Percentiles rank a stretch among this genome's conserved stretches.
Evolutionary conservation across 2,113 vertebrate genomes (phyloP).

Genomic region (Suncus etruscus): DNA sequence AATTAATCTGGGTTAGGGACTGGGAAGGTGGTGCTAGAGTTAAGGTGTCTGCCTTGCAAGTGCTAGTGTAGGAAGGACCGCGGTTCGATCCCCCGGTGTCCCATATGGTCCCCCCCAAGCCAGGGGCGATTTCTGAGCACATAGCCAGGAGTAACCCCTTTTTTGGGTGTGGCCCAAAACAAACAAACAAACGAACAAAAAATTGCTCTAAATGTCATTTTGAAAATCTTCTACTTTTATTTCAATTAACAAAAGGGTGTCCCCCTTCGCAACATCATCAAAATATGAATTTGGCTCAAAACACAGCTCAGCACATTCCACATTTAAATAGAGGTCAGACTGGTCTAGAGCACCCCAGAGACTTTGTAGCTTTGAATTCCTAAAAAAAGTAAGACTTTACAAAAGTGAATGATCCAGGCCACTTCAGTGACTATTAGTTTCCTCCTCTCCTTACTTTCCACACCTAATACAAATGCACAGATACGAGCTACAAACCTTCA

Average conservation of each 20-base stretch:
- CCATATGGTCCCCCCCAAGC: no score
- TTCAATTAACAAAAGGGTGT: slow-evolving; percentile 39
- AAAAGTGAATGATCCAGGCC: slow-evolving; percentile 38
- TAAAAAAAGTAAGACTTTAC: background rate
- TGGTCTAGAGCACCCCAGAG: background rate
- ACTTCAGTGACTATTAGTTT: background rate
- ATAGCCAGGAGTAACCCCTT: no score
- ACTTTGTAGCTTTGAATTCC: background rate
- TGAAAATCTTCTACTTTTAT: slow-evolving; percentile 41
- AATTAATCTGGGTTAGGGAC: background rate
- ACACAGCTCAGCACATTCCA: slow-evolving; percentile 69
- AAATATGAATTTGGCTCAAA: slow-evolving; percentile 45
- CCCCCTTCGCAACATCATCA: slow-evolving; percentile 47
- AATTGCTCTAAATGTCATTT: slow-evolving; percentile 8
- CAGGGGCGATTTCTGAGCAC: no score
- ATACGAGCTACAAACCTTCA: background rate
- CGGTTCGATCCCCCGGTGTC: no score
- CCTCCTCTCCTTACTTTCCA: background rate
- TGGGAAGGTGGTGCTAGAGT: no score
- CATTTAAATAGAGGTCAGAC: slow-evolving; percentile 42
- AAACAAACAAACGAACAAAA: no score
- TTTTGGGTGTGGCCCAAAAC: no score
- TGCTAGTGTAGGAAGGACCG: no score
- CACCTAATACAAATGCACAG: slow-evolving; percentile 7
- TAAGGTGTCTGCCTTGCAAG: no score